Evolutionary conservation across 2,888 invertebrate genomes (phyloP).

Genomic region (Tholera decimalis): DNA sequence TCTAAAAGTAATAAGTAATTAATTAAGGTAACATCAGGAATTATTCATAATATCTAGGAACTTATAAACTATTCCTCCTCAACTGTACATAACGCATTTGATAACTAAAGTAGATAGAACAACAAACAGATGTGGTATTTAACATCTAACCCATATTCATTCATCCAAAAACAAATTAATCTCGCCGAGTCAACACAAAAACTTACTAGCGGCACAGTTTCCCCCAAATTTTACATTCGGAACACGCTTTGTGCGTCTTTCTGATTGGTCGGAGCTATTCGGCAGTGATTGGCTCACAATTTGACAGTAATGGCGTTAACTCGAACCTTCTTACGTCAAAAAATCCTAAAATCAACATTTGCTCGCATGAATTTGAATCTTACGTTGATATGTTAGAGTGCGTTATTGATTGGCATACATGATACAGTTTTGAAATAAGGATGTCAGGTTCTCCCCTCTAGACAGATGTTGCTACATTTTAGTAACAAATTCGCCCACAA

Average conservation of each 20-base stretch:
- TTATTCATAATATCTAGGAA: too few relatives aligned
- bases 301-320: constrained; percentile 91
- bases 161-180: constrained; percentile 75
- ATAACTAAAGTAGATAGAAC: constrained; percentile 25
- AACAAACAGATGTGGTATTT: constrained; percentile 53
- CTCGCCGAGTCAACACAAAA: constrained; percentile 75
- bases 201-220: constrained; percentile 86
- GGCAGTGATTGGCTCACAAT: constrained; percentile 88
- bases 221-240: constrained; percentile 87
- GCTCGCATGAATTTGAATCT: constrained; percentile 42
- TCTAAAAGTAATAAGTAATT: too few relatives aligned
- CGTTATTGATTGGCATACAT: constrained; percentile 21
- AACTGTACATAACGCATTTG: constrained; percentile 3
- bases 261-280: constrained; percentile 84
- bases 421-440: constrained; percentile 41
- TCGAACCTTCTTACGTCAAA: constrained; percentile 65
- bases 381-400: constrained; percentile 19
- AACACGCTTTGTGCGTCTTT: constrained; percentile 79
- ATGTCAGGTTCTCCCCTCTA: constrained; percentile 77
- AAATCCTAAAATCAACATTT: constrained; percentile 52
- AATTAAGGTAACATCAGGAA: too few relatives aligned
- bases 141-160: constrained; percentile 64
- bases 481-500: constrained; percentile 90
- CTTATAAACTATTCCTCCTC: not conserved
- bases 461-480: constrained; percentile 91